These are phyloP conservation scores for Wiebesia pumilae DNA, from an alignment of 1,140 invertebrate species.

Conservation along the genomic window DNA sequence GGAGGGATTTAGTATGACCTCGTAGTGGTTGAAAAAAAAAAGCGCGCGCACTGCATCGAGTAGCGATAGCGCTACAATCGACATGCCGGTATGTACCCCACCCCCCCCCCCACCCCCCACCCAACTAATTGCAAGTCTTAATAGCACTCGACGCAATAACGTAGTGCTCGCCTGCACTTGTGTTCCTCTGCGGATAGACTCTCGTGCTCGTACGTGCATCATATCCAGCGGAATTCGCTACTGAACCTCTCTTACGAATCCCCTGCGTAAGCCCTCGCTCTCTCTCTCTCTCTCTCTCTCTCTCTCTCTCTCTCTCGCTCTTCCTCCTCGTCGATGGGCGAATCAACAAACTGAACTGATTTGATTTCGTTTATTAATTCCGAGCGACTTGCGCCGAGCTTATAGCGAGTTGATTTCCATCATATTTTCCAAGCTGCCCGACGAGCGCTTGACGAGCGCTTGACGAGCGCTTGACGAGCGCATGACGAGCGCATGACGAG, in stretches of 20 bases:
- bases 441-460: neutral
- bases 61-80: constrained; percentile 33
- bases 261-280: neutral
- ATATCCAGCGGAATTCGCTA: constrained; percentile 63
- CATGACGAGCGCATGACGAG: too few relatives aligned
- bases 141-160: constrained; percentile 67
- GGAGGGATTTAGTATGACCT: neutral
- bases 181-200: too few relatives aligned
- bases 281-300: neutral
- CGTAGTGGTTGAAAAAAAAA: neutral
- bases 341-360: constrained; percentile 67
- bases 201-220: constrained; percentile 56
- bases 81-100: constrained; percentile 52
- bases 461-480: too few relatives aligned
- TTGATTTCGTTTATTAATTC: constrained; percentile 69
- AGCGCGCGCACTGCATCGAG: neutral
- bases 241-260: neutral
- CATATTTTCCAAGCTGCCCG: neutral
- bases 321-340: constrained; percentile 55
- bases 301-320: neutral
- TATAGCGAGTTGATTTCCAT: neutral
- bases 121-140: constrained; percentile 70
- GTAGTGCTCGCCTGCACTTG: constrained; percentile 52
- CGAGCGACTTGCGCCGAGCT: constrained; percentile 58
- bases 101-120: too few relatives aligned